Evolutionary conservation across 2,888 invertebrate genomes (phyloP), one percentile per base, ranked within the genome.

Genomic region (Limnephilus rhombicus): DNA sequence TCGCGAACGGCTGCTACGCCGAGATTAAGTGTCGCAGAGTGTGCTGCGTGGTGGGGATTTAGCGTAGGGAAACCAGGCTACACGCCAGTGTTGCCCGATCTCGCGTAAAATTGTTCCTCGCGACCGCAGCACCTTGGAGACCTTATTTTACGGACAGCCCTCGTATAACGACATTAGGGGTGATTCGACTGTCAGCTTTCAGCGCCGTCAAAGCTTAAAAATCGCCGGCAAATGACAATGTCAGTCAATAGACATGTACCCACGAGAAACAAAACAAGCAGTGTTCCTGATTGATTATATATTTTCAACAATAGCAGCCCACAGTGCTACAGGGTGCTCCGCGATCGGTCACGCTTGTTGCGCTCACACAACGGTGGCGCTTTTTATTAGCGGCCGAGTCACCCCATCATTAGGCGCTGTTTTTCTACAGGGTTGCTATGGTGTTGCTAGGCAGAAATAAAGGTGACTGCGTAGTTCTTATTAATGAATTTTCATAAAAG

Each of bases 351-450:
- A 85, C 90, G 90, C 85, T 90, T 85, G 85, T 85, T 90, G 90
- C 90, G 85, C 90, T 90, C 85, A 85, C 68, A 85, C 85, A 85
- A 68, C 85, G 68, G 87, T 49, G 90, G 90, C 37, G 86, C 85
- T 91, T 91, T 91, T 91, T 91, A 91, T 91, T 91, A 91, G 91
- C 80, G 80, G 81, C 85, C 53, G 85, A 87, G 87, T 86, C 87
- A 87, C 91, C 90, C 87, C 41, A 80, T 91, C 91, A 87, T 91
- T 91, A 91, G 86, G 80, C 87, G 37, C 80, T 80, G 81, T 37
- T 29, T 45, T 68, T n/a, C 34, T 87, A 53, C 37, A 87, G 87
- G 87, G 87, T 68, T 34, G n/a, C 7, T 29, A 9, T 24, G 68
- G 24, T 68, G 68, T n/a, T n/a, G 68, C 24, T 68, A 24, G 24